Base-by-base conservation (phyloP, 2,113 vertebrate species). In the Halcyon senegalensis region DNA sequence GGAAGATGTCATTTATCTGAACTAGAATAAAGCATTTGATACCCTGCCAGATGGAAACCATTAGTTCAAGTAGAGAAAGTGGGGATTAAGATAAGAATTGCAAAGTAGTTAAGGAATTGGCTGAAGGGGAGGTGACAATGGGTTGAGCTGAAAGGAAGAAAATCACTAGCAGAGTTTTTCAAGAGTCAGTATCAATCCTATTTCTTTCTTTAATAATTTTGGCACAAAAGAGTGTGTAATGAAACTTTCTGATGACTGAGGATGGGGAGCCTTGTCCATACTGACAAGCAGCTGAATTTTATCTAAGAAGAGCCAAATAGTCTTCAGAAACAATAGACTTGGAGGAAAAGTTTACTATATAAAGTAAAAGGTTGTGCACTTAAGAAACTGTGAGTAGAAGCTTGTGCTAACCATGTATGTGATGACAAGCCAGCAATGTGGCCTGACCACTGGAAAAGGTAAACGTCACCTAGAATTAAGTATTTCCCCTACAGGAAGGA, bases 31-130 rank as follows among this genome's bases (percentile, higher is more conserved):
- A 95, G 21, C 75, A 90, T 70, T 96, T 87, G 91, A 89, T 93
- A 95, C 67, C 33, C 58, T 93, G 87, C 94, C 95, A 97, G 93
- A 91, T 95, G 93, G 93, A 94, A 96, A 91, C 91, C 83, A 87
- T 94, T 91, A 89, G 91, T 87, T 94, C 87, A 95, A 97, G 87
- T 62, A 95, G 72, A 95, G 95, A 96, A 96, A 93, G 89, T 91
- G 76, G 87, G 95, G 94, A 96, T 97, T 97, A 96, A 94, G 94
- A 96, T 95, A 97, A 97, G 94, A 93, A 93, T 87, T 90, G 70
- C 74, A 76, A 94, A 87, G 95, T 69, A 94, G 89, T 89, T 91
- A 90, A 95, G 67, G 74, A 97, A 87, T 83, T 90, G 87, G 41
- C 82, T 93, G 51, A 85, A 91, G 70, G 67, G 82, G 78, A 87